Base-by-base conservation (phyloP, 2,888 invertebrate species). In the Dolichomitus sp. region DNA sequence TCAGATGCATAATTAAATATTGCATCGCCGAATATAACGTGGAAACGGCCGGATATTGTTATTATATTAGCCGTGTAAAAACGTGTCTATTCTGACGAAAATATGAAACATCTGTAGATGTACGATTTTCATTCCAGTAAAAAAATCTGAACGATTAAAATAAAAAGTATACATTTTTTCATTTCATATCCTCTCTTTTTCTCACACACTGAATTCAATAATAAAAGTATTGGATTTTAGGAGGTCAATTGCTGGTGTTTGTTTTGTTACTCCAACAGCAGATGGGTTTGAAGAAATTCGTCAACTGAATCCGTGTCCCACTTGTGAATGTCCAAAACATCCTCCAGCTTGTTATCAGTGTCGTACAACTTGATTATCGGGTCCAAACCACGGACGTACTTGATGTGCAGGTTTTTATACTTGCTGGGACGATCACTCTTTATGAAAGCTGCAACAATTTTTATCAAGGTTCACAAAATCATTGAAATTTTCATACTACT, bases 241-340 rank as follows among this genome's bases (percentile, higher is more conserved):
- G 37, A 11, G 33, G n/a, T 61, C 33, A 30, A 33, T 37, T 40
- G 40, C n/a, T 17, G 37, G 12, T 50, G 4, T 17, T 4, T 11
- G 40, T 33, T 23, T 17, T 17, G 65, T 27, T 61, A 83, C 19
- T 87, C 83, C 11, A 81, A 37, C 11, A 72, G 95, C 85, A 99
- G 95, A 95, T 98, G 97, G 45, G 98, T 97, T 87, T 97, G 97
- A 87, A 99, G 96, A 94, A 99, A 99, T 93, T 99, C 99, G 92
- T 98, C 98, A 3, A 99, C 97, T 0, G 99, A 98, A 94, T 99
- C 99, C 0, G 99, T 99, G 94, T 99, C 98, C 99, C 99, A 99
- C 92, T 99, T 99, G 89, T 99, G 98, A 91, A 99, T 99, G 70
- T 99, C 99, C 37, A 99, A 96, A 27, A 97, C 96, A 92, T 99